Conservation (phyloP, 2,888 invertebrate species). For the Nebria salina region DNA sequence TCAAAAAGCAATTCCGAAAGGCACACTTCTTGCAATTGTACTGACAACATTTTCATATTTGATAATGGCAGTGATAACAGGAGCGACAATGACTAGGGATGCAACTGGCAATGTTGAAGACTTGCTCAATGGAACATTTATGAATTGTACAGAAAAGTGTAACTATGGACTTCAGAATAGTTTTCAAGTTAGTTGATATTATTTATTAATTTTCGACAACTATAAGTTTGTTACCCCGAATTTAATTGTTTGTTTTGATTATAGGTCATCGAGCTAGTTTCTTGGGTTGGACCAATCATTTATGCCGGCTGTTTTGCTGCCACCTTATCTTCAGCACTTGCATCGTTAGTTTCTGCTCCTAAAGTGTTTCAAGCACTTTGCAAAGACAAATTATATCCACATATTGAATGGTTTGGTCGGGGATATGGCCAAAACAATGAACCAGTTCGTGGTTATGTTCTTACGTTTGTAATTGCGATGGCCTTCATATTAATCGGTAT, state of each 20-base stretch:
- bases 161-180: slow-evolving; percentile 80
- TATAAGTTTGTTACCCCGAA: not conserved
- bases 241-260: slow-evolving; percentile 48
- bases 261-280: slow-evolving; percentile 84
- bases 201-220: not conserved
- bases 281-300: slow-evolving; percentile 89
- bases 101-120: slow-evolving; percentile 78
- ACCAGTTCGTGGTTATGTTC: slow-evolving; percentile 87
- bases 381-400: slow-evolving; percentile 93
- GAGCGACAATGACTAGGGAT: slow-evolving; percentile 79
- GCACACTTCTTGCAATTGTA: slow-evolving; percentile 89
- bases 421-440: slow-evolving; percentile 85
- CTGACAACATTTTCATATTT: slow-evolving; percentile 90
- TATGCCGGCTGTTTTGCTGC: slow-evolving; percentile 98
- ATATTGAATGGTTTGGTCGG: slow-evolving; percentile 88
- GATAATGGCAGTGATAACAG: slow-evolving; percentile 81
- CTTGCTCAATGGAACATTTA: slow-evolving; percentile 66
- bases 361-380: slow-evolving; percentile 94
- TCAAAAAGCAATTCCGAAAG: slow-evolving; percentile 88
- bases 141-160: slow-evolving; percentile 68
- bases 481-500: slow-evolving; percentile 88
- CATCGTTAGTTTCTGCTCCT: slow-evolving; percentile 95
- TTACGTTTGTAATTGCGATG: slow-evolving; percentile 91
- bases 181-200: slow-evolving; percentile 69
- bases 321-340: slow-evolving; percentile 94